Percentiles rank a stretch among this genome's conserved stretches.
These are phyloP conservation scores for Hylia prasina DNA, from an alignment of 2,113 vertebrate species.

Conservation along the genomic window DNA sequence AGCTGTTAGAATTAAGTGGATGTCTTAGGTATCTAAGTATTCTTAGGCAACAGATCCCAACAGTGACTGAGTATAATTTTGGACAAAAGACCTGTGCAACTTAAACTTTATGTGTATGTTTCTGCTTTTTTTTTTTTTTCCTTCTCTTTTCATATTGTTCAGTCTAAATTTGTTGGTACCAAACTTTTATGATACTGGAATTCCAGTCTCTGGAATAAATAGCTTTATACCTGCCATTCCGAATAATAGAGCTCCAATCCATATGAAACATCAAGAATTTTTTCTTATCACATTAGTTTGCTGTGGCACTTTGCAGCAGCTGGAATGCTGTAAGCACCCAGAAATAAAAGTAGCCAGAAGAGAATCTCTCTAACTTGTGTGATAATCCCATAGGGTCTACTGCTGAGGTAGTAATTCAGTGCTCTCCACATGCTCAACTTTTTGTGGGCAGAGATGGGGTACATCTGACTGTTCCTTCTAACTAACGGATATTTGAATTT, in stretches of 20 bases:
- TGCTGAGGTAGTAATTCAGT: neutral
- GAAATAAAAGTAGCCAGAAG: neutral
- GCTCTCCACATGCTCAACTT: neutral
- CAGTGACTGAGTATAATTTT: neutral
- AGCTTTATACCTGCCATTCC: neutral
- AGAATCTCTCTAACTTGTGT: neutral
- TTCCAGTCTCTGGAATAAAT: neutral
- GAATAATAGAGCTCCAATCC: neutral
- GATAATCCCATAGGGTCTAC: neutral
- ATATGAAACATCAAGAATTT: neutral
- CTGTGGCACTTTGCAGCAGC: neutral
- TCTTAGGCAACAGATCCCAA: neutral
- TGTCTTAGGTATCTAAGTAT: neutral
- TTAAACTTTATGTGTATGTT: neutral
- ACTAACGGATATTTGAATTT: neutral
- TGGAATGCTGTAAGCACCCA: neutral
- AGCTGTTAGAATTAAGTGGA: neutral
- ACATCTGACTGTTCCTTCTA: neutral
- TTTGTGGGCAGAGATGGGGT: neutral
- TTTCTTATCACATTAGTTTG: neutral
- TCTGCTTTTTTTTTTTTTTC: neutral
- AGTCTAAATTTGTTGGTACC: neutral
- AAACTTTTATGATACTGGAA: neutral
- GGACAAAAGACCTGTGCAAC: neutral
- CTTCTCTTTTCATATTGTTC: neutral